Conservation (phyloP, 2,113 vertebrate species). For the Pseudolaguvia tuberculata region DNA sequence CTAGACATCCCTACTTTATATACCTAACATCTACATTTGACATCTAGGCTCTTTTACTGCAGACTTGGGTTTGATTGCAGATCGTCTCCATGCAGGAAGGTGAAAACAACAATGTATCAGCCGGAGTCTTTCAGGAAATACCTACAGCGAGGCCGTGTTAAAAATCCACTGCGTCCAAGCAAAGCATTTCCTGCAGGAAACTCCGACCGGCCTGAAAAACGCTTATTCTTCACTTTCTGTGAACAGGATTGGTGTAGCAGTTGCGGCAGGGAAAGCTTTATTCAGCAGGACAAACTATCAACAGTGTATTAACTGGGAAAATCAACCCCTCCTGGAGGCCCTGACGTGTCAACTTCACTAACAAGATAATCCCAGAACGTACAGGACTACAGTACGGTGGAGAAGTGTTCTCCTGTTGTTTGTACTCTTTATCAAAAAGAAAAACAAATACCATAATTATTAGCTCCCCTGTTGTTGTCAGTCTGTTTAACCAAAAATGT, state of each 20-base stretch:
- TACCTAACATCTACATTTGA: neutral
- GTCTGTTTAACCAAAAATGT: slow-evolving; percentile 16
- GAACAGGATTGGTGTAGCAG: neutral
- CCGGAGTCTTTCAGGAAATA: slow-evolving; percentile 64
- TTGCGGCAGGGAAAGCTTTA: neutral
- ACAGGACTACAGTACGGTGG: no score
- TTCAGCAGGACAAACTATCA: slow-evolving; percentile 8
- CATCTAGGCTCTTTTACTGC: no score
- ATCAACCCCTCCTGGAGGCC: neutral
- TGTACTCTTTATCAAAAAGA: neutral
- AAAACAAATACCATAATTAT: neutral
- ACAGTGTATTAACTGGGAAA: neutral
- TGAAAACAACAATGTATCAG: slow-evolving; percentile 64
- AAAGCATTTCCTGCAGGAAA: slow-evolving; percentile 58
- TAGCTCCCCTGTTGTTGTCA: slow-evolving; percentile 1
- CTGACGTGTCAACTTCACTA: neutral
- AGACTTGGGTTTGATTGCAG: neutral
- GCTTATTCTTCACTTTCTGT: slow-evolving; percentile 21
- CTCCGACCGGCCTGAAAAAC: slow-evolving; percentile 53
- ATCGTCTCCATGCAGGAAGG: slow-evolving; percentile 53
- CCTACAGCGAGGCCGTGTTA: slow-evolving; percentile 59
- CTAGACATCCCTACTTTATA: no score
- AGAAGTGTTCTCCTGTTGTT: no score
- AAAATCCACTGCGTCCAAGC: slow-evolving; percentile 53
- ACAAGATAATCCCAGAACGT: neutral